These are phyloP conservation scores for Chrysaora quinquecirrha DNA, from an alignment of 30 jellyfish, hydroid and myxozoan species.

Conservation along the genomic window DNA sequence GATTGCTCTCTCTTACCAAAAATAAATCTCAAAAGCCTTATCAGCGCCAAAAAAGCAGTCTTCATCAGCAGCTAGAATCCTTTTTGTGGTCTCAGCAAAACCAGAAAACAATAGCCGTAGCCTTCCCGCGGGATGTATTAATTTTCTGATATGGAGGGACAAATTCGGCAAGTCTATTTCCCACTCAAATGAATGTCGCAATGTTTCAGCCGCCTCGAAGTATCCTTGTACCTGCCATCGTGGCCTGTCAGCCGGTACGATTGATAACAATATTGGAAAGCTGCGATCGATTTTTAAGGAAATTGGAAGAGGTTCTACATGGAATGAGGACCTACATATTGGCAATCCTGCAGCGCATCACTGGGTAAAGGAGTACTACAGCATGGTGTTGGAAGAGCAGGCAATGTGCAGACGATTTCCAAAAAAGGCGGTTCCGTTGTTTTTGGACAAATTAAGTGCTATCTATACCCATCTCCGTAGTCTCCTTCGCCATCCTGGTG, in stretches of 20 bases:
- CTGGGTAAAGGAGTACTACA: background rate
- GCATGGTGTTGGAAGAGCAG: constrained; percentile 1
- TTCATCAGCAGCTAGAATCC: background rate
- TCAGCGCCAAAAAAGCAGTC: constrained; percentile 5
- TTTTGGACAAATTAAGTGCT: background rate
- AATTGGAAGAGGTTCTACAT: too few species aligned
- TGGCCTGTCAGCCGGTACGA: background rate
- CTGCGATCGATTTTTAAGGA: too few species aligned
- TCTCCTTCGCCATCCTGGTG: background rate
- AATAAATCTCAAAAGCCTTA: too few species aligned
- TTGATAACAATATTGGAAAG: too few species aligned
- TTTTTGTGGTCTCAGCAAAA: background rate
- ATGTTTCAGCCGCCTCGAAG: too few species aligned
- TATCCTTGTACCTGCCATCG: background rate
- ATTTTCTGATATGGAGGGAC: background rate
- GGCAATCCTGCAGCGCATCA: background rate
- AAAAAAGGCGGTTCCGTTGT: background rate
- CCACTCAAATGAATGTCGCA: background rate
- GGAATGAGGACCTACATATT: background rate
- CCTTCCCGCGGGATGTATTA: background rate
- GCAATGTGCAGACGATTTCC: background rate
- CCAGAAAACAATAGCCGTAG: background rate
- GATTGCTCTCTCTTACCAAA: background rate
- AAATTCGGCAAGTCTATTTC: background rate
- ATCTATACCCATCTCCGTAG: background rate